Evolutionary conservation across 2,888 invertebrate genomes (phyloP), one percentile per base, ranked within the genome.

Genomic region (Eudemis profundana): DNA sequence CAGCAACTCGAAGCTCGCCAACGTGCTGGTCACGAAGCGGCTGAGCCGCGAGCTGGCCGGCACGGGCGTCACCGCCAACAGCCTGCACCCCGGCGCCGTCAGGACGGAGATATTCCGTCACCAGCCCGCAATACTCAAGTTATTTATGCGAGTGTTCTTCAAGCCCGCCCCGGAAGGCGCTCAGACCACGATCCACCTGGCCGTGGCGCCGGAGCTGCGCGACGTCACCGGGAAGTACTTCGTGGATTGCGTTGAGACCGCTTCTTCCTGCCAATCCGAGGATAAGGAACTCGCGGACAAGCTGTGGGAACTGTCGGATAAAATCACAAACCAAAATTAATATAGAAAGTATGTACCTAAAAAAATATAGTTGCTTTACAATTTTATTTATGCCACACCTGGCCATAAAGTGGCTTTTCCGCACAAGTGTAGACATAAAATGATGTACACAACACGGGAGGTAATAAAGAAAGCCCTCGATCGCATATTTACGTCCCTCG

Each of bases 1-100:
- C 94, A 95, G 86, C 93, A 94, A 95, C 7, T 96, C 96, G 10
- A 96, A 96, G 64, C 95, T 96, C 93, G 94, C 96, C 40, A 96
- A 94, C 77, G 93, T 96, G 0, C 95, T 96, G 0, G 93, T 94
- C 72, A 95, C 96, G 0, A 86, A 93, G 51, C 96, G 96, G 4
- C 78, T 96, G 12, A 95, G 94, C 61, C 91, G 94, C 83, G 91
- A 93, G 0, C 77, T 96, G 75, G 85, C 88, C 70, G 84, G 94
- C 0, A 89, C 94, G 3, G 94, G 94, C 12, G 94, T 97, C 0
- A 96, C 96, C 0, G 96, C 93, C 0, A 97, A 97, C 79, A 96
- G 95, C 72, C 85, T 97, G 54, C 97, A 97, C 86, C 97, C 97
- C 0, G 97, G 97, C 17, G 93, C 95, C 84, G 95, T 96, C 49